Evolutionary conservation across 37 sponge, comb jelly and placozoan species (phyloP), one percentile per base, ranked within the genome.

Genomic region (Beroe ovata): DNA sequence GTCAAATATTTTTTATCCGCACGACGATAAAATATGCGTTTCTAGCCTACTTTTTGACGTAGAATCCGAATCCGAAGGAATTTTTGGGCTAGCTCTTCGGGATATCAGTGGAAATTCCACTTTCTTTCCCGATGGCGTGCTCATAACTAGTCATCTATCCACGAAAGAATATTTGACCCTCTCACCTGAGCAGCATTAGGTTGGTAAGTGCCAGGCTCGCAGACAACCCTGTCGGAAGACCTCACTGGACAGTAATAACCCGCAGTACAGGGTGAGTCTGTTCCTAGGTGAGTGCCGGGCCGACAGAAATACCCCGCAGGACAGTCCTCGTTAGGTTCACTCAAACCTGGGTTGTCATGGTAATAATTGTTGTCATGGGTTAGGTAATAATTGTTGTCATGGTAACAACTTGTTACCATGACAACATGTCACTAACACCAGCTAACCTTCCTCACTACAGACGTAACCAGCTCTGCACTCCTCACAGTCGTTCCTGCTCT

Each of bases 291-390:
- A 1, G 91, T 91, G 14, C 64, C 38, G 32, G 88, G 38, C 18
- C 58, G 88, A 38, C 91, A 91, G 89, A 35, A 91, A 28, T 89
- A 89, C 26, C 91, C 91, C 3, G 88, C 89, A 6, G 91, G 91
- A 60, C 91, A 91, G 19, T 69, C 38, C 38, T 14, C 36, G 71
- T 69, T 25, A 29, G 71, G 71, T 38, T 4, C 71, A 3, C 26
- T 35, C 38, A 69, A 38, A 29, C 71, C 71, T 69, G 11, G n/a
- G n/a, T n/a, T n/a, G n/a, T n/a, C n/a, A n/a, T n/a, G 59, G 59
- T 19, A 58, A 58, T 11, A 58, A 19, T 11, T 58, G 59, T 58
- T 58, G 59, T 58, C 59, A 18, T 58, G 59, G 11, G n/a, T n/a
- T n/a, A n/a, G 59, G 59, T 19, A 58, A 58, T 11, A 58, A 19